Evolutionary conservation across 2,888 invertebrate genomes (phyloP).

Genomic region (Glyphotaelius pellucidus): DNA sequence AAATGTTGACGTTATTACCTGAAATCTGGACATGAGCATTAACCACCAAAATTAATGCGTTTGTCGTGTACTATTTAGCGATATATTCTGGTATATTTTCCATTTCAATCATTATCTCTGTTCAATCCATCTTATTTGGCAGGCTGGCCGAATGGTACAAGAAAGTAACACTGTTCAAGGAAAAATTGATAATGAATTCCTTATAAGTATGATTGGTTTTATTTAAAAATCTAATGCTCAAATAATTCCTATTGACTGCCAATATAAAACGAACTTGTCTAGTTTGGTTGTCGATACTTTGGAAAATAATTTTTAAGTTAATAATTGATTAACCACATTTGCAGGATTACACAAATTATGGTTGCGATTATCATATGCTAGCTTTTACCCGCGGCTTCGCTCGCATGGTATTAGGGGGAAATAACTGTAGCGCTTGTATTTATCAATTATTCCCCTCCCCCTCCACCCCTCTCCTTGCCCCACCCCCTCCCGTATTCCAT

Average conservation of each 20-base stretch:
- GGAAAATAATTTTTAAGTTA: no score
- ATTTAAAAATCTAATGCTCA: not conserved
- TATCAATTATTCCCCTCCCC: no score
- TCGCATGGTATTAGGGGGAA: no score
- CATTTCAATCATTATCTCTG: conserved; percentile 1
- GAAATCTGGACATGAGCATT: conserved; percentile 12
- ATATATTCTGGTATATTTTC: not conserved
- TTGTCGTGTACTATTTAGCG: conserved; percentile 38
- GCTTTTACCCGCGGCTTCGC: no score
- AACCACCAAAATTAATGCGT: conserved; percentile 39
- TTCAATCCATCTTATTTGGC: conserved; percentile 26
- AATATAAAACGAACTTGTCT: not conserved
- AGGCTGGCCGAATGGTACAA: not conserved
- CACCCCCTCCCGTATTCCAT: no score
- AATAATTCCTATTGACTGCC: not conserved
- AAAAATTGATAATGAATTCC: not conserved
- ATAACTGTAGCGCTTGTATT: no score
- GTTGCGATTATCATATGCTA: no score
- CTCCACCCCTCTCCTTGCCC: no score
- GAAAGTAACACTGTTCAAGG: not conserved
- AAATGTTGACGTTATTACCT: conserved; percentile 37
- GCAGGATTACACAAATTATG: no score
- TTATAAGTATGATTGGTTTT: not conserved
- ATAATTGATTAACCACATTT: no score
- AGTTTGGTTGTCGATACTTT: not conserved